phyloP scores from a whole-genome alignment of 2,797 vertebrate species.

The Taeniopygia guttata region DNA sequence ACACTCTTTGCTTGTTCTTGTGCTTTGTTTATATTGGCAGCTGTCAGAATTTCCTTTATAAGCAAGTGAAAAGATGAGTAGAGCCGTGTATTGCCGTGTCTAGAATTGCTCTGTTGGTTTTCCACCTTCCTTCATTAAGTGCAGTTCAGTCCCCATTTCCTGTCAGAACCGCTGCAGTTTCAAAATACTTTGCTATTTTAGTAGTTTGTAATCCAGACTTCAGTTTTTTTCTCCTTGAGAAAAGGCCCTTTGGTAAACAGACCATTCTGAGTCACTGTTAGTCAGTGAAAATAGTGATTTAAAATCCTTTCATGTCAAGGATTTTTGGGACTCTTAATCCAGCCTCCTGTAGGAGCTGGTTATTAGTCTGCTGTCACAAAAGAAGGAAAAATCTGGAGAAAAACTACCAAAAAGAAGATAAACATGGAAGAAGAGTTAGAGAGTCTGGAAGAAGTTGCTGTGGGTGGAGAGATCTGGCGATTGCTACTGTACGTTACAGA shows the following conservation, averaged over 20 bases:
- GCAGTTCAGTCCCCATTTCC: slow-evolving; percentile 16
- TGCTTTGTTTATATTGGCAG: slow-evolving; percentile 34
- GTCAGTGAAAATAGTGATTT: neutral
- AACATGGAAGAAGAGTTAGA: neutral
- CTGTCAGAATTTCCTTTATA: slow-evolving; percentile 39
- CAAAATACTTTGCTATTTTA: slow-evolving; percentile 52
- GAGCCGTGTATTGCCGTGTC: neutral
- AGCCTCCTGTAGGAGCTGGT: neutral
- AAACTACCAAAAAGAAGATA: neutral
- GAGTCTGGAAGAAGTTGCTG: neutral
- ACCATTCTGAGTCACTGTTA: slow-evolving; percentile 48
- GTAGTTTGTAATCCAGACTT: slow-evolving; percentile 11
- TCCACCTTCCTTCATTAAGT: neutral
- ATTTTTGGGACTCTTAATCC: slow-evolving; percentile 25
- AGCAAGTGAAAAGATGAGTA: slow-evolving; percentile 1
- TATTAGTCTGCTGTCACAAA: neutral
- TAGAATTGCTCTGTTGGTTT: neutral
- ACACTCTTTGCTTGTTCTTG: neutral
- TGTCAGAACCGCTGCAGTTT: slow-evolving; percentile 22
- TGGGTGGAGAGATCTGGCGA: neutral
- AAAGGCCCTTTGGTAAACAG: slow-evolving; percentile 36
- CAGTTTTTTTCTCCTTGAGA: slow-evolving; percentile 25
- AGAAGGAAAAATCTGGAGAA: neutral
- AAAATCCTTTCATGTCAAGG: slow-evolving; percentile 8
- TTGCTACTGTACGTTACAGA: neutral